A percentile compares a stretch with the other conserved stretches of the same genome.
Evolutionary conservation across 2,113 vertebrate genomes (phyloP).

Genomic region (Notothenia coriiceps): DNA sequence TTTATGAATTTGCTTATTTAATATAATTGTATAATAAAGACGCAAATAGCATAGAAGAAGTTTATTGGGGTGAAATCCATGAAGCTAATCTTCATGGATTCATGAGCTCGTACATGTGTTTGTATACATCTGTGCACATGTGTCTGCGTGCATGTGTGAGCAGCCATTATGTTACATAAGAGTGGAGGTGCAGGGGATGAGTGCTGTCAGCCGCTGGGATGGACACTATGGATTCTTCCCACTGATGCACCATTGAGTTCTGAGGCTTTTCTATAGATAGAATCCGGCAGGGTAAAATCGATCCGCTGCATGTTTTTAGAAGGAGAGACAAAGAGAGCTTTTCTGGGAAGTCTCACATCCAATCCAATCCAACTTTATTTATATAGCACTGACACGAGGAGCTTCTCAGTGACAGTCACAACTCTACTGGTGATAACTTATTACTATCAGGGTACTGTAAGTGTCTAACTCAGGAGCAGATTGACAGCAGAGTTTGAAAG

Average conservation of each 20-base stretch:
- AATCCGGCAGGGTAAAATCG: constrained; percentile 19
- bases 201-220: constrained; percentile 49
- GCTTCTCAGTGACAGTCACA: neutral
- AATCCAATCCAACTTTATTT: too few species aligned
- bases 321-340: neutral
- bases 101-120: constrained; percentile 20
- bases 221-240: constrained; percentile 63
- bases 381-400: too few species aligned
- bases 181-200: constrained; percentile 52
- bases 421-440: constrained; percentile 3
- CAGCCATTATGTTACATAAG: constrained; percentile 60
- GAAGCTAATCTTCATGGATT: neutral
- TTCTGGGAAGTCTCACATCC: neutral
- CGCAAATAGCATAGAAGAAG: neutral
- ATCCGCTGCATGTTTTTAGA: constrained; percentile 11
- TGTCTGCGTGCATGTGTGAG: constrained; percentile 35
- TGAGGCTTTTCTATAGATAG: constrained; percentile 21
- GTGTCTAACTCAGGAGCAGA: too few species aligned
- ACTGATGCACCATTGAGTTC: constrained; percentile 36
- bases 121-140: constrained; percentile 1
- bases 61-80: neutral
- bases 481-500: neutral
- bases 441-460: too few species aligned
- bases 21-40: neutral
- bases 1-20: neutral